These are phyloP conservation scores for Ditula angustiorana DNA, from an alignment of 2,888 invertebrate genomes.

Conservation along the genomic window DNA sequence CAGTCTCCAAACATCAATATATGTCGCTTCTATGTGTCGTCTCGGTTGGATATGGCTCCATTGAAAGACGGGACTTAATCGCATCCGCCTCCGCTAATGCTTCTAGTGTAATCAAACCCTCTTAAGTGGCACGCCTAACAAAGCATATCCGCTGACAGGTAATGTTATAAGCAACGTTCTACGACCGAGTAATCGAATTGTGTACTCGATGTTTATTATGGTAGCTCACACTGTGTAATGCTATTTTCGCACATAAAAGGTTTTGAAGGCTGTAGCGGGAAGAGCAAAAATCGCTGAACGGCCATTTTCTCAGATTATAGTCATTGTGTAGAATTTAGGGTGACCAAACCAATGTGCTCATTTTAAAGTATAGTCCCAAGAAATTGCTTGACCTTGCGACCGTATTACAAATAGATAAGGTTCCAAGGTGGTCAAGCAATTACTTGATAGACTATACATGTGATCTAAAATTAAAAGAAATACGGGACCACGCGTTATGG, in stretches of 20 bases:
- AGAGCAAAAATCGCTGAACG: not conserved
- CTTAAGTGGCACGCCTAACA: constrained; percentile 8
- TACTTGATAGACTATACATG: too few species aligned
- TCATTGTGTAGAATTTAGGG: too few species aligned
- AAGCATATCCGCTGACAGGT: constrained; percentile 26
- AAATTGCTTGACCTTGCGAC: too few species aligned
- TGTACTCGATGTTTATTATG: constrained; percentile 12
- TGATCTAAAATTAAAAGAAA: too few species aligned
- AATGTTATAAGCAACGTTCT: constrained; percentile 28
- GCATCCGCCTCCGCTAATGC: constrained; percentile 7
- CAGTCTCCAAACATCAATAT: too few species aligned
- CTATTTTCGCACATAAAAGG: constrained; percentile 8
- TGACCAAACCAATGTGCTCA: too few species aligned
- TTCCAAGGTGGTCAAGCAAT: too few species aligned
- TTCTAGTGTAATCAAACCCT: not conserved
- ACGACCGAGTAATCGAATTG: not conserved
- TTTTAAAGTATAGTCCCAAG: too few species aligned
- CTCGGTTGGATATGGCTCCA: too few species aligned
- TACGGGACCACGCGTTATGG: too few species aligned
- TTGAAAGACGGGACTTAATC: not conserved
- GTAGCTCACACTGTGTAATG: not conserved
- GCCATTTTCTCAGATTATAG: not conserved
- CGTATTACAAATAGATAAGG: too few species aligned
- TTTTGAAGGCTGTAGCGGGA: not conserved
- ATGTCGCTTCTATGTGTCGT: too few species aligned